Evolutionary conservation across 2,113 vertebrate genomes (phyloP), one percentile per base, ranked within the genome.

Genomic region (Neolamprologus sp.): DNA sequence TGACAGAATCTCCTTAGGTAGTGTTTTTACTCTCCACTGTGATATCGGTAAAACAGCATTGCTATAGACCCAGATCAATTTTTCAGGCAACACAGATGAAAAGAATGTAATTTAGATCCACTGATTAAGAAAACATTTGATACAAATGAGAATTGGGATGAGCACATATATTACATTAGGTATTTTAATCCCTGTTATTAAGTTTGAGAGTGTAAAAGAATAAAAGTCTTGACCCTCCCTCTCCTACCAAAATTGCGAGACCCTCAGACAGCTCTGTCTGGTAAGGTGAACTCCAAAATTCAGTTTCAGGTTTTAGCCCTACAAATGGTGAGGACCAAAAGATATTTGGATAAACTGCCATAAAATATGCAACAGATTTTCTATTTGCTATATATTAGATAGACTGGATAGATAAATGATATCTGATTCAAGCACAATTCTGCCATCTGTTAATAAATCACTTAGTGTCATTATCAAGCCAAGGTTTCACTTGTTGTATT

Each of bases 301-400:
- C n/a, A 71, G 0, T 71, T 6, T 16, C 37, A 71, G 37, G 37
- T 23, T 71, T 42, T 23, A 42, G 12, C n/a, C n/a, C 12, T 71
- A 71, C n/a, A 16, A 42, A 71, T 3, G 5, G 35, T 0, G 0
- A 26, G 4, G 5, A 6, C 13, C 21, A 42, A 71, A 16, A 6
- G 1, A 26, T 17, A 26, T 14, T 45, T 23, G 37, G 35, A 45
- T 26, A 73, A 42, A 45, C 8, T 73, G 21, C 45, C 45, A 78
- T 8, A 31, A 49, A 78, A 78, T 49, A 19, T 78, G 23, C 10
- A 78, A 31, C 45, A 3, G 23, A 49, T 51, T 51, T 51, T 19
- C 10, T 12, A 2, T 33, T 33, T 78, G 9, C 9, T 31, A 7
- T 49, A 1, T 49, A 78, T 73, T 73, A 3, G 13, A 73, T 73